Base-by-base conservation (phyloP, 2,797 vertebrate species). In the Gadopsis bispinosus region DNA sequence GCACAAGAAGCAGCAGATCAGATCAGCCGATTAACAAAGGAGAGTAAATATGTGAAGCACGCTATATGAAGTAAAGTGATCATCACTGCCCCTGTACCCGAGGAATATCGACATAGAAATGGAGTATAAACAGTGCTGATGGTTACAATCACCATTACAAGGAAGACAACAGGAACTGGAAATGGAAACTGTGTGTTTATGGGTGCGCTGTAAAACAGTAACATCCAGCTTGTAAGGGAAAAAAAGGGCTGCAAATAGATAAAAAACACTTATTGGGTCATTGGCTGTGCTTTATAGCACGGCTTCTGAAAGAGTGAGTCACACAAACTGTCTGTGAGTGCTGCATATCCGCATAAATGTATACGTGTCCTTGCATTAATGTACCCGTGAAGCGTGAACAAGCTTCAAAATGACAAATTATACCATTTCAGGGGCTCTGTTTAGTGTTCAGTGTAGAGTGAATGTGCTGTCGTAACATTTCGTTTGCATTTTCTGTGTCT, bases 111-210 rank as follows among this genome's bases (percentile, higher is more conserved):
- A 73, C 56, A 67, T 1, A 79, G 64, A 85, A 69, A 70, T 33
- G 31, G 35, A 69, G 63, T 60, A 70, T 62, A 77, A 61, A 79
- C 31, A 58, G 69, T 7, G 19, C 71, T 68, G 69, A 79, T 84
- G 84, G 74, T 75, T 72, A 50, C 63, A 67, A 83, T 86, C 75
- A 74, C 61, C 73, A 83, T 85, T 64, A 87, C 1, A 50, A 73
- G 70, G 41, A 56, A 67, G 20, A 76, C 56, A 69, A 69, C 68
- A 71, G 73, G 68, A 82, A 79, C 47, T 16, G 8, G 48, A 73
- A 76, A 17, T 80, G 73, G 70, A 84, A 87, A 84, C 29, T 72
- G 74, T 60, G 68, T 83, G 77, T 91, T 90, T 81, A 89, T 83
- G 58, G 55, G 71, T 10, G 45, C 22, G 39, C 68, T 73, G 50